phyloP scores from a whole-genome alignment of 2,113 vertebrate genomes.

The Rana temporaria region DNA sequence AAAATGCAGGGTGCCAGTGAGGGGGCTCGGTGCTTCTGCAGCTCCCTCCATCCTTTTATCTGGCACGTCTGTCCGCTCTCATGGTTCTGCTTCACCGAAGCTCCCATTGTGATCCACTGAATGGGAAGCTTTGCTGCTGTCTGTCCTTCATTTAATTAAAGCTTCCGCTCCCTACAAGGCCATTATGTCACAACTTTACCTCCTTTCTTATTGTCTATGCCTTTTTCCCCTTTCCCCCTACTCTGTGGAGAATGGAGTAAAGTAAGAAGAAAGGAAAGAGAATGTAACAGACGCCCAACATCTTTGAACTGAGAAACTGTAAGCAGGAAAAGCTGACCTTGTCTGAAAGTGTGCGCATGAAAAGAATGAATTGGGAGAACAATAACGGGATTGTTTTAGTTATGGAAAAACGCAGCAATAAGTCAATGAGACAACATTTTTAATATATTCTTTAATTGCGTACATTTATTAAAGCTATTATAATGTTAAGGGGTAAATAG shows the following conservation, averaged over 20 bases:
- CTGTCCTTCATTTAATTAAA: slow-evolving; percentile 83
- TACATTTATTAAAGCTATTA: no score
- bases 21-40: slow-evolving; percentile 69
- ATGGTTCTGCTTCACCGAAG: slow-evolving; percentile 80
- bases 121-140: slow-evolving; percentile 77
- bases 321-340: slow-evolving; percentile 33
- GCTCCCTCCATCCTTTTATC: slow-evolving; percentile 73
- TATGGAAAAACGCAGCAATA: slow-evolving; percentile 22
- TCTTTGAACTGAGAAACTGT: slow-evolving; percentile 44
- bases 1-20: slow-evolving; percentile 63
- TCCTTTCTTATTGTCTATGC: slow-evolving; percentile 69
- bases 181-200: slow-evolving; percentile 61
- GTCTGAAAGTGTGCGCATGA: slow-evolving; percentile 20
- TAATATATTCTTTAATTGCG: no score
- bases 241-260: slow-evolving; percentile 32
- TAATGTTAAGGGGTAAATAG: no score
- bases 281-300: slow-evolving; percentile 29
- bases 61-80: slow-evolving; percentile 70
- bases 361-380: slow-evolving; percentile 30
- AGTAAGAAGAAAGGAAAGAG: slow-evolving; percentile 32
- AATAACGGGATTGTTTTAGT: slow-evolving; percentile 9
- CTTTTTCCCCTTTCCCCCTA: slow-evolving; percentile 25
- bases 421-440: slow-evolving; percentile 5
- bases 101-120: slow-evolving; percentile 78
- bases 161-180: slow-evolving; percentile 76